Evolutionary conservation across 2,888 invertebrate species (phyloP), one percentile per base, ranked within the genome.

Genomic region (Timandra comae): DNA sequence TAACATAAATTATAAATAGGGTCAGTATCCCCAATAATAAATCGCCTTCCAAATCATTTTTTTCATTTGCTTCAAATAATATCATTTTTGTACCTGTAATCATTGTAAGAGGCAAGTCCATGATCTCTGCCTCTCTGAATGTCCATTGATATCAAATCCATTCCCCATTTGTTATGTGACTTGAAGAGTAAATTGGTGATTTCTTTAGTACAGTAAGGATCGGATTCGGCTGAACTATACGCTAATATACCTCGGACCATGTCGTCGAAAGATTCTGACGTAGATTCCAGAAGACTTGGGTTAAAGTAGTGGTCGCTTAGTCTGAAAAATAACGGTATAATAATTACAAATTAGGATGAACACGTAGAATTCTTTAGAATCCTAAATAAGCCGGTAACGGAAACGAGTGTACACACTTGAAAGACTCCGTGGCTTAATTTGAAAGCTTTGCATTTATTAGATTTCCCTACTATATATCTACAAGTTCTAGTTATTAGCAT

Each of bases 51-150:
- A 16, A 6, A 16, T 16, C 16, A 3, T 1, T 16, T 6, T 16
- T 16, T 5, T 16, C 5, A 16, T 3, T 16, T 16, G 3, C 16
- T 4, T 5, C 16, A 4, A 16, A 3, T 16, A 16, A 16, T 16
- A 20, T 16, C 7, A 11, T 3, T 9, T n/a, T 24, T 20, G 3
- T 47, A 81, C 66, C 92, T 86, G 65, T 88, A 92, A 29, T 87
- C 87, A 53, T 90, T 90, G 63, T 90, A 91, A 2, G 88, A 86
- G 0, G 87, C 88, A 19, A 91, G 63, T 2, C 90, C 90, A 54
- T 91, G 90, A 48, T 91, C 91, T 40, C 91, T 67, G 12, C 90
- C 89, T 27, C 91, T 69, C 56, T 91, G 91, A 36, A 91, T 87
- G 46, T 91, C 90, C 60, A 91, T 87, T 2, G 90, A 86, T 27